These are phyloP conservation scores for Leptobrachium leishanense DNA, from an alignment of 2,113 vertebrate species.

Conservation along the genomic window DNA sequence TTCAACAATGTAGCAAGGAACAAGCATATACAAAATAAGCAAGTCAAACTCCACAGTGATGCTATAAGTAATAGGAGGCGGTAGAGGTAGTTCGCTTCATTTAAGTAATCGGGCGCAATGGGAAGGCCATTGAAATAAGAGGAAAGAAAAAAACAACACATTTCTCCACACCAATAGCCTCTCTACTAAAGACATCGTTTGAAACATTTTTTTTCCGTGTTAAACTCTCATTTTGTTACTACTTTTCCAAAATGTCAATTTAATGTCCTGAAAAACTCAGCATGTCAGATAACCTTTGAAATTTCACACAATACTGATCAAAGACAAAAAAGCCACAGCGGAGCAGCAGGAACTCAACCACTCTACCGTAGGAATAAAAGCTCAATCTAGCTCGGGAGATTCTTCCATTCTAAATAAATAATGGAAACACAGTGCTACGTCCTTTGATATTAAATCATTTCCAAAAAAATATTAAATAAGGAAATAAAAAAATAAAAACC, in stretches of 20 bases:
- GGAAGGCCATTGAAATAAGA: constrained; percentile 22
- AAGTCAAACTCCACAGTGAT: background rate
- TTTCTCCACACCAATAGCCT: constrained; percentile 21
- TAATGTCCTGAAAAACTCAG: constrained; percentile 51
- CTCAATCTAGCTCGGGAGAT: constrained; percentile 52
- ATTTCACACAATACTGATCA: constrained; percentile 60
- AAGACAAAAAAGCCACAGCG: constrained; percentile 54
- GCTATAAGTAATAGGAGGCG: background rate
- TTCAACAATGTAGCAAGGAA: too few relatives aligned
- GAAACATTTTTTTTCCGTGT: constrained; percentile 7
- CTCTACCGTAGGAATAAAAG: constrained; percentile 49
- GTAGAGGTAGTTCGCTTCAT: background rate
- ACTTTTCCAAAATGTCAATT: constrained; percentile 58
- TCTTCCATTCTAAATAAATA: constrained; percentile 56
- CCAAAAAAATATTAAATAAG: constrained; percentile 18
- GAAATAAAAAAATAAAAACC: constrained; percentile 35
- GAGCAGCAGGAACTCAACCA: constrained; percentile 41
- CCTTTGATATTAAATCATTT: constrained; percentile 52
- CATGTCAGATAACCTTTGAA: constrained; percentile 61
- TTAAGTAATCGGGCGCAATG: background rate
- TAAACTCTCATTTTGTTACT: constrained; percentile 51
- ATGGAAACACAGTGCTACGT: constrained; percentile 43
- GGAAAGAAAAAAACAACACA: too few relatives aligned
- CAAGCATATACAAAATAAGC: background rate
- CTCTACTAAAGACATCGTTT: constrained; percentile 20